Evolutionary conservation across 2,888 invertebrate genomes (phyloP).

Genomic region (Pammene fasciana): DNA sequence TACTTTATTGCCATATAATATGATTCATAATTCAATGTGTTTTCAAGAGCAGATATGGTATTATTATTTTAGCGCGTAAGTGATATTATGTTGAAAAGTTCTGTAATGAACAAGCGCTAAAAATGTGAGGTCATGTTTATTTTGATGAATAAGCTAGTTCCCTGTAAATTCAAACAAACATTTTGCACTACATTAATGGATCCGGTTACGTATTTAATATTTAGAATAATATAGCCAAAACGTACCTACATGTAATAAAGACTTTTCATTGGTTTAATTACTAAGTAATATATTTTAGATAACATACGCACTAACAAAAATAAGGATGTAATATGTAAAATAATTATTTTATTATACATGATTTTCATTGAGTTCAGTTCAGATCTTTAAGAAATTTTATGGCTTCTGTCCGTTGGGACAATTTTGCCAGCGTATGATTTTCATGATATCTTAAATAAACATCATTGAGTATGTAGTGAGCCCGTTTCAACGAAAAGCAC

Average conservation of each 20-base stretch:
- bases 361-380: no score
- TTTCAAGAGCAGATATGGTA: background rate
- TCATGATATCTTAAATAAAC: background rate
- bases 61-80: background rate
- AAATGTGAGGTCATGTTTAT: constrained; percentile 1
- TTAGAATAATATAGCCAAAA: no score
- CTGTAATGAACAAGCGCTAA: background rate
- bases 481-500: constrained; percentile 7
- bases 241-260: no score
- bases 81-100: background rate
- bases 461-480: constrained; percentile 9
- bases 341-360: no score
- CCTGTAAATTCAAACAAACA: background rate
- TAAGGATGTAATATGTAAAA: no score
- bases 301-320: no score
- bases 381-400: no score
- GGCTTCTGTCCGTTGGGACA: no score
- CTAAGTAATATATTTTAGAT: no score
- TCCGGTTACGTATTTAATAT: background rate
- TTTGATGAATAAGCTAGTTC: background rate
- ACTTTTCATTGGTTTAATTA: no score
- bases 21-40: background rate
- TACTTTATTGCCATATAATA: constrained; percentile 1
- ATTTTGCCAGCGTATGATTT: no score
- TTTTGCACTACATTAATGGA: background rate